A percentile compares a stretch with the other conserved stretches of the same genome.
phyloP scores from a whole-genome alignment of 2,797 vertebrate species.

The Artibeus jamaicensis region DNA sequence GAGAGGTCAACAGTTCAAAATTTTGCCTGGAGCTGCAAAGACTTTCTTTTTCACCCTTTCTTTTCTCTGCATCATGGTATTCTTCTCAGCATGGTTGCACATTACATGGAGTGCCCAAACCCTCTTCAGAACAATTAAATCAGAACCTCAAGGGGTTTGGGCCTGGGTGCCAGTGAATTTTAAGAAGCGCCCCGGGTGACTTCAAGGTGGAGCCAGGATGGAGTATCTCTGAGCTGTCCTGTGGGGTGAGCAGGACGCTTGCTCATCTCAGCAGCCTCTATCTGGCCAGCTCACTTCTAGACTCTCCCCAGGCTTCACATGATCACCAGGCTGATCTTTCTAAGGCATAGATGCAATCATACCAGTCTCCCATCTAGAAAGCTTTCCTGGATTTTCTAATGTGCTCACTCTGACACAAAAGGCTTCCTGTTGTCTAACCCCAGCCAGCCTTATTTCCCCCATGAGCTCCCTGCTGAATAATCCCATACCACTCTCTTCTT shows the following conservation, averaged over 20 bases:
- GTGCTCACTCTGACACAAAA: not conserved
- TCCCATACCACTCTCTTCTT: not conserved
- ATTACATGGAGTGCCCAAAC: not conserved
- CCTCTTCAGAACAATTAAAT: not conserved
- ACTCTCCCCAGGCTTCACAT: not conserved
- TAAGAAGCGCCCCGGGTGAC: not conserved
- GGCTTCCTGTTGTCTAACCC: not conserved
- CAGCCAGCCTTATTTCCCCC: not conserved
- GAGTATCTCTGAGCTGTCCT: not conserved
- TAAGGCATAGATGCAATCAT: not conserved
- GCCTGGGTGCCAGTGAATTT: not conserved
- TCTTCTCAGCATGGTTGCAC: not conserved
- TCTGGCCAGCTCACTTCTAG: not conserved
- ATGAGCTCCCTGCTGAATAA: not conserved
- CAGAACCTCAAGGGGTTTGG: not conserved
- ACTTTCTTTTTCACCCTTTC: not conserved
- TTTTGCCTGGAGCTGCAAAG: not conserved
- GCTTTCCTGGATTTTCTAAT: not conserved
- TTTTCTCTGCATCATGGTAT: not conserved
- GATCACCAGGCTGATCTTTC: not conserved
- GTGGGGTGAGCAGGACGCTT: not conserved
- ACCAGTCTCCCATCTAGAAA: not conserved
- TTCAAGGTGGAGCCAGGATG: not conserved
- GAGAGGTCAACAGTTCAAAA: not conserved
- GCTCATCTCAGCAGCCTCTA: not conserved